phyloP scores from a whole-genome alignment of 2,888 invertebrate species.

The Heterodera filipjevi region DNA sequence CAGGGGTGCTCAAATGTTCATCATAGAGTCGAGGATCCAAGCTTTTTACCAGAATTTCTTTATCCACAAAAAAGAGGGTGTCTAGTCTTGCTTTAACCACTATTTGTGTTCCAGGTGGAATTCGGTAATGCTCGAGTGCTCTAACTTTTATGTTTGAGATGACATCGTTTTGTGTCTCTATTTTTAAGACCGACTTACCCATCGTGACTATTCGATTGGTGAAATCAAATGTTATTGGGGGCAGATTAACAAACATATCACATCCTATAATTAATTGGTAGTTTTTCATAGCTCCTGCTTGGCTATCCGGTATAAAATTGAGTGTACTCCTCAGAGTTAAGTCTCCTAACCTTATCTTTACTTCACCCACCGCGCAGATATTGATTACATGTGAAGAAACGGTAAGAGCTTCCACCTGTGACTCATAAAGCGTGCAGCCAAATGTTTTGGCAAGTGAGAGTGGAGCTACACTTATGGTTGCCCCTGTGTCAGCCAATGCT shows the following conservation, averaged over 20 bases:
- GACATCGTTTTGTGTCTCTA: not conserved
- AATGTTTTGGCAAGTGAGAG: not conserved
- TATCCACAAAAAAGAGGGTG: not conserved
- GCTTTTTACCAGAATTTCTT: not conserved
- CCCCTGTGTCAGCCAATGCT: constrained; percentile 3
- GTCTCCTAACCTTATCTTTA: not conserved
- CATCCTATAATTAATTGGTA: not conserved
- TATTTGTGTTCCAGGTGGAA: not conserved
- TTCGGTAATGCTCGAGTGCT: not conserved
- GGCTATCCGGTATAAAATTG: not conserved
- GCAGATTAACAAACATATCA: not conserved
- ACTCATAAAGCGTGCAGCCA: not conserved
- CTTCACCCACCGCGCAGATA: not conserved
- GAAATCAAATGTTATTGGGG: not conserved
- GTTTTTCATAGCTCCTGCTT: not conserved
- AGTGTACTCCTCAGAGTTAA: not conserved
- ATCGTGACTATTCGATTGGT: not conserved
- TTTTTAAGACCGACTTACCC: not conserved
- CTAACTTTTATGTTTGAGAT: not conserved
- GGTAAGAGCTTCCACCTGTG: not conserved
- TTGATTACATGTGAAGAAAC: not conserved
- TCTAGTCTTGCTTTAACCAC: not conserved
- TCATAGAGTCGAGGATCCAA: not conserved
- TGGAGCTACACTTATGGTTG: constrained; percentile 15
- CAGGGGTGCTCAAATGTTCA: not conserved